Conservation (phyloP, 2,888 invertebrate genomes). For the Stenoptilia bipunctidactyla region DNA sequence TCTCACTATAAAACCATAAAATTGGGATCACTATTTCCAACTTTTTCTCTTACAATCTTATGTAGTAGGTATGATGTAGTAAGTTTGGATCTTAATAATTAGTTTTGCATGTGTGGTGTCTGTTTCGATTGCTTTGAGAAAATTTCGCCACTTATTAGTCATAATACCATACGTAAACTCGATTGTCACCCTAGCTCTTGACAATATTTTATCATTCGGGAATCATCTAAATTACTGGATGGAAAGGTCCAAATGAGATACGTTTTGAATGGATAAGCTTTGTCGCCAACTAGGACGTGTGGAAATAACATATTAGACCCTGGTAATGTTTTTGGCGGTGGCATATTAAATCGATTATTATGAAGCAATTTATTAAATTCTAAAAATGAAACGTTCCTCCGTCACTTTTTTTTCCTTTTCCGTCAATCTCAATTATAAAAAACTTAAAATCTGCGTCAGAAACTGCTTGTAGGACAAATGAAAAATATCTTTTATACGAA, state of each 20-base stretch:
- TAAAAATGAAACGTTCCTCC: slow-evolving; percentile 10
- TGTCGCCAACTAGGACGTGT: slow-evolving; percentile 12
- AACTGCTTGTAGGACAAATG: slow-evolving; percentile 9
- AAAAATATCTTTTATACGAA: slow-evolving; percentile 10
- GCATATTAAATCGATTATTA: slow-evolving; percentile 9
- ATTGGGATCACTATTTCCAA: too few relatives aligned
- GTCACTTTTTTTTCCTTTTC: slow-evolving; percentile 9
- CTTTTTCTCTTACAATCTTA: too few relatives aligned
- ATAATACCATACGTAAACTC: slow-evolving; percentile 10
- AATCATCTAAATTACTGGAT: slow-evolving; percentile 1
- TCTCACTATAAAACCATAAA: too few relatives aligned
- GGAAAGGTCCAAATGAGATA: slow-evolving; percentile 10
- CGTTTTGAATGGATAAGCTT: slow-evolving; percentile 1
- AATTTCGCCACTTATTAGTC: slow-evolving; percentile 1
- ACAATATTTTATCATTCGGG: slow-evolving; percentile 10
- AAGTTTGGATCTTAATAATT: too few relatives aligned
- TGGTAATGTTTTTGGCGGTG: slow-evolving; percentile 10
- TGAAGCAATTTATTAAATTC: slow-evolving; percentile 6
- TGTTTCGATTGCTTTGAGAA: too few relatives aligned
- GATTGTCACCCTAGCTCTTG: slow-evolving; percentile 9
- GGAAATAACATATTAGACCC: slow-evolving; percentile 11
- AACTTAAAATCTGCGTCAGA: slow-evolving; percentile 12
- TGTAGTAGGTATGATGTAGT: too few relatives aligned
- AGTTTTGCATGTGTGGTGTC: too few relatives aligned
- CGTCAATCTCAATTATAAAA: slow-evolving; percentile 10